Base-by-base conservation (phyloP, 2,113 vertebrate species). In the Zosterops lateralis region DNA sequence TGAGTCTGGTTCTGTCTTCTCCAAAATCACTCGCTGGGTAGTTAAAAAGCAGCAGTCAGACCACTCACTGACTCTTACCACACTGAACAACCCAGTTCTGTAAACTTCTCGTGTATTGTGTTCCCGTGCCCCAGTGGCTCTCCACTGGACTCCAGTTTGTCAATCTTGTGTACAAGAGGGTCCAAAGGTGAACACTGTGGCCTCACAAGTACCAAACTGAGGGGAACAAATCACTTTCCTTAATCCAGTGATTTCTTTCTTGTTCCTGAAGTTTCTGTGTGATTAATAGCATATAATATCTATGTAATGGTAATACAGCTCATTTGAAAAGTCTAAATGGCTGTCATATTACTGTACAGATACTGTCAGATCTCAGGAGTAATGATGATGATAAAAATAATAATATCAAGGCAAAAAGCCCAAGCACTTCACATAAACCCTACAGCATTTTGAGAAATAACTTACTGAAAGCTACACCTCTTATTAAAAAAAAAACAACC, bases 311-410 rank as follows among this genome's bases (percentile, higher is more conserved):
- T n/a, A 91, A 83, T 15, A 60, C 64, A 90, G 32, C 13, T 90
- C 53, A 72, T 53, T 54, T 70, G 71, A 67, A 61, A 85, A 73
- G 48, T 32, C 60, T 68, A 70, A 76, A 56, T 47, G 48, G 31
- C 42, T 85, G 62, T 18, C 29, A 22, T 42, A 42, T 54, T 73
- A 40, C 17, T 48, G 17, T 50, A 81, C 16, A 62, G 44, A 34
- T 74, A 56, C 16, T 77, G 58, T 22, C 73, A 74, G 34, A 74
- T 81, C 65, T 67, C 87, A 87, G 29, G 25, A 92, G 60, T 84
- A 79, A 75, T 24, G 29, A 62, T 18, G 8, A 75, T 18, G 21
- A 71, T 45, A 75, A 73, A 60, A 89, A 53, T 19, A 89, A 53
- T 19, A 75, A 40, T 34, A 88, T 18, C 17, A 75, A 78, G 82